A percentile compares a stretch with the other conserved stretches of the same genome.
Conservation (phyloP, 2,797 vertebrate genomes). For the Gobio occitaniae region DNA sequence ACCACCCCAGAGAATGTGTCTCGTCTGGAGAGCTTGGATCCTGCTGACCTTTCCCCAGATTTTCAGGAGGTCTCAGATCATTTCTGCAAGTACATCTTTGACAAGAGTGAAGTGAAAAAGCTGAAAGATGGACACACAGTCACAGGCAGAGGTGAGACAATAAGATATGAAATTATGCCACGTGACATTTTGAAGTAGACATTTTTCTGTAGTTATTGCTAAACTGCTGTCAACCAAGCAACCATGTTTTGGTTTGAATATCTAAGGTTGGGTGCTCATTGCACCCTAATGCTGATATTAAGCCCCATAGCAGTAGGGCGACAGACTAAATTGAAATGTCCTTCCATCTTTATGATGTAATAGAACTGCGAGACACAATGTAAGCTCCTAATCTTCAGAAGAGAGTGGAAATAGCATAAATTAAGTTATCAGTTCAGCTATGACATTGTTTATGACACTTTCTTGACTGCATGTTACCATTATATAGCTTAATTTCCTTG, state of each 20-base stretch:
- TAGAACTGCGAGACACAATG: no score
- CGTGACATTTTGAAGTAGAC: neutral
- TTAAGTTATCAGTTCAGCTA: neutral
- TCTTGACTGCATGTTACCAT: neutral
- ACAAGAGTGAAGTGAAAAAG: constrained; percentile 57
- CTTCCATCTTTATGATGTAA: neutral
- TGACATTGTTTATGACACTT: neutral
- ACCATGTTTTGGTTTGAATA: neutral
- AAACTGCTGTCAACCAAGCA: neutral
- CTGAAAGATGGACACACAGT: constrained; percentile 60
- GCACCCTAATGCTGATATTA: no score
- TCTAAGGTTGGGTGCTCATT: neutral
- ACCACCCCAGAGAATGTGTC: constrained; percentile 52
- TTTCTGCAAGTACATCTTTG: constrained; percentile 60
- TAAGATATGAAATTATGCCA: neutral
- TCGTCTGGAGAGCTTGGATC: constrained; percentile 55
- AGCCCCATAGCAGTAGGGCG: neutral
- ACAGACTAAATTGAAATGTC: neutral
- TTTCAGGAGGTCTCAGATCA: constrained; percentile 45
- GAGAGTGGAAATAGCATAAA: neutral
- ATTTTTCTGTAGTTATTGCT: neutral
- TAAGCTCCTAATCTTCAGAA: no score
- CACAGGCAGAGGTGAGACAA: constrained; percentile 4
- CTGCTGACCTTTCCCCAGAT: constrained; percentile 35
- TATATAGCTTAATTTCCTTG: neutral